Base-by-base conservation (phyloP, 1,140 invertebrate species). In the Uloborus diversus region DNA sequence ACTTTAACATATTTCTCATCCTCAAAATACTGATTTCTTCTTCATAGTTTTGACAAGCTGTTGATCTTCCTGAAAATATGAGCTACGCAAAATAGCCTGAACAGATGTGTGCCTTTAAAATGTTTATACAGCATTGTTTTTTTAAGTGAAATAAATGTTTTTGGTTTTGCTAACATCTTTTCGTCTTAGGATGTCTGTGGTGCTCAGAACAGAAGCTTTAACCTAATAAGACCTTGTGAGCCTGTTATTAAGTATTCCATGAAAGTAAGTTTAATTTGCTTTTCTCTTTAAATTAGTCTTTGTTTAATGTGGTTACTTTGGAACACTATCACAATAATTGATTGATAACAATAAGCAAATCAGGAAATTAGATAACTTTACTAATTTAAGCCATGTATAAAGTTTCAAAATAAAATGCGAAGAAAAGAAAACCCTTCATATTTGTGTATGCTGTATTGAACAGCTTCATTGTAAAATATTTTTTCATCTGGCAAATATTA, bases 161-260 rank as follows among this genome's bases (percentile, higher is more conserved):
- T n/a, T n/a, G n/a, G n/a, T n/a, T n/a, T n/a, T n/a, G n/a, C n/a
- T n/a, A n/a, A n/a, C n/a, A n/a, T n/a, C n/a, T n/a, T n/a, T n/a
- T n/a, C n/a, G n/a, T 83, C 85, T 37, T 83, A 90, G 89, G 94
- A 96, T 87, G 89, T 93, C 4, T 94, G 92, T 88, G 94, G 94
- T 5, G 92, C 93, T 3, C 90, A 93, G 82, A 93, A 96, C 81
- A 92, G 94, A 84, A 90, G 90, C 4, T 94, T 96, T 83, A 85
- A 90, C 27, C 90, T 96, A 20, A 91, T 92, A 83, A 91, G 92
- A 83, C 93, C 93, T 1, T 90, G 91, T 33, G 88, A 90, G 82
- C 87, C 90, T n/a, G 89, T 90, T 28, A 89, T 92, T 65, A 92
- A 92, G 82, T 96, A 94, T 85, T 93, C 92, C 0, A 88, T 90